Evolutionary conservation across 1,140 invertebrate genomes (phyloP).

Genomic region (Ridgeia piscesae): DNA sequence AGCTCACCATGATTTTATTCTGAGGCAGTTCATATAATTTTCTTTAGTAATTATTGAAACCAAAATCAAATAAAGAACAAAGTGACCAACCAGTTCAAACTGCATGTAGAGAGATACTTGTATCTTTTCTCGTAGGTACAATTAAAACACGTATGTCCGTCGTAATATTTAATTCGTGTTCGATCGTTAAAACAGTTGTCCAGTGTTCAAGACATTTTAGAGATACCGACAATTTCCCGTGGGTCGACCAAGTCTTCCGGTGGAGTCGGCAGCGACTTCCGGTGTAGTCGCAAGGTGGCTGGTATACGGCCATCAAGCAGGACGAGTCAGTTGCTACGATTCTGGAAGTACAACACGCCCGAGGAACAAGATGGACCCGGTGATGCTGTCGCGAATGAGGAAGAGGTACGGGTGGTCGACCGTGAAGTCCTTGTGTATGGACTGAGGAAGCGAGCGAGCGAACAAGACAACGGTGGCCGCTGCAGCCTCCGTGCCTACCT

Average conservation of each 20-base stretch:
- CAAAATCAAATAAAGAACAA: too few species aligned
- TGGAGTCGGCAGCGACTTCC: too few species aligned
- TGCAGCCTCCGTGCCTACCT: conserved; percentile 56
- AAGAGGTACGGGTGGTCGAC: conserved; percentile 5
- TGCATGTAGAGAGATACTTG: too few species aligned
- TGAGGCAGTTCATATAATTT: too few species aligned
- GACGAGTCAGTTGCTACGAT: background rate
- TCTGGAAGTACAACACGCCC: conserved; percentile 9
- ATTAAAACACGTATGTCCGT: too few species aligned
- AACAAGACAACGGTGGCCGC: conserved; percentile 44
- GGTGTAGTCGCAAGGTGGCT: background rate
- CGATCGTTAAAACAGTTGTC: background rate
- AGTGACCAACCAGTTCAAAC: too few species aligned
- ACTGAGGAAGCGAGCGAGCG: conserved; percentile 29
- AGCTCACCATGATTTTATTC: too few species aligned
- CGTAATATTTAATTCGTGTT: too few species aligned
- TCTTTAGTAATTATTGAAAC: too few species aligned
- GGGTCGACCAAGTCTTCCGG: background rate
- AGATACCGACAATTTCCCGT: background rate
- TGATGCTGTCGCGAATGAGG: conserved; percentile 3
- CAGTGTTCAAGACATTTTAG: background rate
- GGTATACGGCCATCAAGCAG: too few species aligned
- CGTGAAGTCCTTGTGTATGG: background rate
- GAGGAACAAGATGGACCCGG: conserved; percentile 5
- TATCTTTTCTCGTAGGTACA: too few species aligned